Percentiles rank a stretch among this genome's conserved stretches.
Conservation (phyloP, 35 echinoderm and acorn worm species). For the Heliocidaris tuberculata region DNA sequence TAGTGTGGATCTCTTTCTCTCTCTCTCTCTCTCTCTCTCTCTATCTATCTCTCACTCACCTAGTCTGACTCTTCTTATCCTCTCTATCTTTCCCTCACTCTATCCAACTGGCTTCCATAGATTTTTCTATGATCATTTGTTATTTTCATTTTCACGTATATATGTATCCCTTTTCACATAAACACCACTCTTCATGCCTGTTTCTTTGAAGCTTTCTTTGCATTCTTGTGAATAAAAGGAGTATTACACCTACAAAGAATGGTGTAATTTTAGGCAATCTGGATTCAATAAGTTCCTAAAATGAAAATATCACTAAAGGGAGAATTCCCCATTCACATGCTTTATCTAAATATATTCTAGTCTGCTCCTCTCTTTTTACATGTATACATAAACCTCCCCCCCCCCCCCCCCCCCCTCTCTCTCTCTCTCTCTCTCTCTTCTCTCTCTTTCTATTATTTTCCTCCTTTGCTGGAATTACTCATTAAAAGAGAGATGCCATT, state of each 20-base stretch:
- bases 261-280: background rate
- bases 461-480: background rate
- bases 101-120: background rate
- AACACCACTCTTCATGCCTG: background rate
- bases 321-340: background rate
- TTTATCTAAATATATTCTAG: background rate
- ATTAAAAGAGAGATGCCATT: too few species aligned
- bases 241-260: background rate
- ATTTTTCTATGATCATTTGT: background rate
- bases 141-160: background rate
- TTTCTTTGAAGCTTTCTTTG: background rate
- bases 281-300: background rate
- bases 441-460: background rate
- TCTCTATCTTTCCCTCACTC: background rate
- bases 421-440: background rate
- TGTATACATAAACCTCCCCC: too few species aligned
- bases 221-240: background rate
- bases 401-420: too few species aligned
- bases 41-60: background rate
- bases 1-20: too few species aligned
- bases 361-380: background rate
- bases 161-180: background rate
- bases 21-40: background rate
- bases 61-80: background rate
- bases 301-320: background rate